A percentile compares a stretch with the other conserved stretches of the same genome.
Conservation (phyloP, 2,113 vertebrate genomes). For the Polypterus senegalus region DNA sequence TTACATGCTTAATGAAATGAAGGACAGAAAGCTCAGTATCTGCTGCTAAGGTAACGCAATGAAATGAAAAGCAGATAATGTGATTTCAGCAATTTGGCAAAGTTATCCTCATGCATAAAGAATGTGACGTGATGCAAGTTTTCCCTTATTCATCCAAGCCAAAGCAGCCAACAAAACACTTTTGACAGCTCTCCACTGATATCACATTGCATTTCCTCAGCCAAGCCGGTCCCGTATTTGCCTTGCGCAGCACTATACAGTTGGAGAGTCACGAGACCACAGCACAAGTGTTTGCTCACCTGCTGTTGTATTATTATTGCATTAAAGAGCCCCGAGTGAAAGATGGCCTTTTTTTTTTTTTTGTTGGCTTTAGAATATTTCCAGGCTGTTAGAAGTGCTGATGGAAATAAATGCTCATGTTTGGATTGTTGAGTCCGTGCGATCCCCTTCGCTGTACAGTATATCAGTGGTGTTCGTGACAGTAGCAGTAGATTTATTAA, state of each 20-base stretch:
- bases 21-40: too few species aligned
- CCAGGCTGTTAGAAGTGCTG: constrained; percentile 17
- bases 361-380: constrained; percentile 14
- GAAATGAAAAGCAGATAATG: too few species aligned
- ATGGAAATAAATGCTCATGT: constrained; percentile 9
- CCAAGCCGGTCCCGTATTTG: not conserved
- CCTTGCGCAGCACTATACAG: not conserved
- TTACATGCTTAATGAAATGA: too few species aligned
- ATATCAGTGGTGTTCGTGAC: too few species aligned
- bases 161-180: too few species aligned
- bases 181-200: too few species aligned
- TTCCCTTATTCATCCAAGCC: not conserved
- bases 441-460: too few species aligned
- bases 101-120: not conserved
- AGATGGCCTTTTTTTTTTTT: constrained; percentile 18
- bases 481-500: too few species aligned
- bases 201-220: not conserved
- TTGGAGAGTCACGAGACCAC: not conserved
- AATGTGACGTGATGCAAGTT: not conserved
- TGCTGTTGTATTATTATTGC: constrained; percentile 23
- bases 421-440: not conserved
- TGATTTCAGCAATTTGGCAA: too few species aligned
- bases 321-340: constrained; percentile 21
- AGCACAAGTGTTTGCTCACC: constrained; percentile 32
- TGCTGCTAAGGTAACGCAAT: too few species aligned